A percentile compares a stretch with the other conserved stretches of the same genome.
Conservation (phyloP, 2,797 vertebrate genomes). For the Rhynchotus rufescens region DNA sequence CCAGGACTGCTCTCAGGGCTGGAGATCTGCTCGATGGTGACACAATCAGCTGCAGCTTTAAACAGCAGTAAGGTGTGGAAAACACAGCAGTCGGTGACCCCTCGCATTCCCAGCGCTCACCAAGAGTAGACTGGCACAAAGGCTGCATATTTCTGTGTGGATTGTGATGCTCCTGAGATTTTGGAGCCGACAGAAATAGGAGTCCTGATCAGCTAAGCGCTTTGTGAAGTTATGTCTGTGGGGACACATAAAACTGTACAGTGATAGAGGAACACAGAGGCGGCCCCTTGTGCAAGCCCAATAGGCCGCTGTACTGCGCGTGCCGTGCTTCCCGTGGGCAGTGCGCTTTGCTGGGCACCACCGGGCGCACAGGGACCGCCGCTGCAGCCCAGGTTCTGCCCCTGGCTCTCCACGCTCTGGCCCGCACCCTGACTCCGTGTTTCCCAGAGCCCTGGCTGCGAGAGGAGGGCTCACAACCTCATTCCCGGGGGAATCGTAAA, state of each 20-base stretch:
- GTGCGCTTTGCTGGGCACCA: not conserved
- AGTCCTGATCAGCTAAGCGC: not conserved
- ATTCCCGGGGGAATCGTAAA: not conserved
- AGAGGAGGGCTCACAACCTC: not conserved
- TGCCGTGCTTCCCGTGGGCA: not conserved
- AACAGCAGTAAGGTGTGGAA: not conserved
- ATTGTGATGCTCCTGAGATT: not conserved
- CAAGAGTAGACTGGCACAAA: not conserved
- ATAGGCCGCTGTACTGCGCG: not conserved
- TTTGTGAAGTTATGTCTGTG: not conserved
- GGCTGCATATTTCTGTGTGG: not conserved
- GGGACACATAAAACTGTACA: not conserved
- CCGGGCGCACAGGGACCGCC: not conserved
- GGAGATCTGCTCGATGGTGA: not conserved
- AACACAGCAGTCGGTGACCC: not conserved
- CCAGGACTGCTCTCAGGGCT: not conserved
- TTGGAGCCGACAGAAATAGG: slow-evolving; percentile 13
- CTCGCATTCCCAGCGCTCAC: not conserved
- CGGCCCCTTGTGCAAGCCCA: not conserved
- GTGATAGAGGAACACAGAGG: not conserved
- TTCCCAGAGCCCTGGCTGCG: not conserved
- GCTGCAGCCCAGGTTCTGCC: not conserved
- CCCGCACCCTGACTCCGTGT: not conserved
- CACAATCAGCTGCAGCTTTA: not conserved
- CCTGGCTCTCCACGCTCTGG: not conserved